A percentile compares a stretch with the other conserved stretches of the same genome.
Evolutionary conservation across 2,888 invertebrate genomes (phyloP).

Genomic region (Cynaeus angustus): DNA sequence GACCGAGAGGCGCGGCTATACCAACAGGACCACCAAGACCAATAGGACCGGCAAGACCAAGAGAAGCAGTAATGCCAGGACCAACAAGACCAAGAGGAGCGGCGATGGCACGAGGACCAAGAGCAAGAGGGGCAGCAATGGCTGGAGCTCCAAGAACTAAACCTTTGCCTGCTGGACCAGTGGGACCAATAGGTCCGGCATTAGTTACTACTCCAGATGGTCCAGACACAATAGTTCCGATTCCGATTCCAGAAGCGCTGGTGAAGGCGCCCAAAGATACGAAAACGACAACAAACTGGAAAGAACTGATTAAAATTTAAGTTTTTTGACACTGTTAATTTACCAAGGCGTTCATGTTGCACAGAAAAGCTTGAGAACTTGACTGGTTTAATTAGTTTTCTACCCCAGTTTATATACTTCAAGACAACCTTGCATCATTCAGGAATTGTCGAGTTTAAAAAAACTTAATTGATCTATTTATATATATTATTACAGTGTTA

Average conservation of each 20-base stretch:
- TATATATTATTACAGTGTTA: slow-evolving; percentile 27
- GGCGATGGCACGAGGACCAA: not conserved
- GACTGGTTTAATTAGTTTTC: slow-evolving; percentile 25
- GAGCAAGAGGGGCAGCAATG: not conserved
- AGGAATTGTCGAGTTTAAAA: slow-evolving; percentile 46
- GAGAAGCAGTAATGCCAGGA: not conserved
- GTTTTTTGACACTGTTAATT: slow-evolving; percentile 22
- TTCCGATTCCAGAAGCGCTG: slow-evolving; percentile 48
- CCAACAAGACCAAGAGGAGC: not conserved
- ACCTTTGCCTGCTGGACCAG: not conserved
- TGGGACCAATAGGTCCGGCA: slow-evolving; percentile 46
- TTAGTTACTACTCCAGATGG: slow-evolving; percentile 48
- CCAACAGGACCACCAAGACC: not conserved
- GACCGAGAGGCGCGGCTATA: not conserved
- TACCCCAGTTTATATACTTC: slow-evolving; percentile 53
- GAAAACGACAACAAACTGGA: slow-evolving; percentile 52
- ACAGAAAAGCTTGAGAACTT: slow-evolving; percentile 46
- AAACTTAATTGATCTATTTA: slow-evolving; percentile 44
- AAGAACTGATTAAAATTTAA: not conserved
- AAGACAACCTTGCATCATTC: slow-evolving; percentile 52
- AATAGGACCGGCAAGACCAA: not conserved
- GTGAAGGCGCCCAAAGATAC: slow-evolving; percentile 54
- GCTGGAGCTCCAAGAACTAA: not conserved
- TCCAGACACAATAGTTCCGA: slow-evolving; percentile 42
- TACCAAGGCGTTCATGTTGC: slow-evolving; percentile 56